phyloP scores from a whole-genome alignment of 2,888 invertebrate species.

The Chymomyza caudatula region DNA sequence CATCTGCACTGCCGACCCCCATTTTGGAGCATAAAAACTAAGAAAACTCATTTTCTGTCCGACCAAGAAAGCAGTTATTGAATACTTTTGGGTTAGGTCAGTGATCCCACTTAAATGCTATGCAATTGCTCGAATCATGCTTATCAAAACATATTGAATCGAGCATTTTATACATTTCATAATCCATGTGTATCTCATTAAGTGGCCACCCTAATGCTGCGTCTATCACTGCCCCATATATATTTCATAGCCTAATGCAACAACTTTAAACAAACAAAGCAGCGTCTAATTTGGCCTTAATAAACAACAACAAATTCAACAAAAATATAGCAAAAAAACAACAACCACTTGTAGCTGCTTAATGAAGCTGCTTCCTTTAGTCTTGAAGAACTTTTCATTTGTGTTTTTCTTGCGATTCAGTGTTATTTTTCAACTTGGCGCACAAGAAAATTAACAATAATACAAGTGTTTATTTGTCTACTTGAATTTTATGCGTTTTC shows the following conservation, averaged over 20 bases:
- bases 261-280: constrained; percentile 35
- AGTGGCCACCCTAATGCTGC: constrained; percentile 1
- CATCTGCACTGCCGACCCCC: too few species aligned
- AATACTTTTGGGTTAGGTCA: not conserved
- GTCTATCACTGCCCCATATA: constrained; percentile 12
- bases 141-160: not conserved
- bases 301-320: not conserved
- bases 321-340: not conserved
- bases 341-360: constrained; percentile 50
- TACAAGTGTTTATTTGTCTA: constrained; percentile 60
- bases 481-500: constrained; percentile 46
- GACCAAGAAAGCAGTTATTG: too few species aligned
- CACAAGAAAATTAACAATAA: constrained; percentile 44
- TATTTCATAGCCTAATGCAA: constrained; percentile 33
- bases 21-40: too few species aligned
- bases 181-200: not conserved
- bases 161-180: not conserved
- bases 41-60: too few species aligned
- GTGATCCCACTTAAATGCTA: not conserved
- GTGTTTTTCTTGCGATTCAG: constrained; percentile 33
- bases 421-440: constrained; percentile 32
- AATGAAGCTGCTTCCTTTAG: not conserved
- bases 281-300: constrained; percentile 11
- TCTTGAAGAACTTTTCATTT: constrained; percentile 12
- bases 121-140: not conserved